Conservation (phyloP, 1,140 invertebrate species). For the Pogonomyrmex barbatus region DNA sequence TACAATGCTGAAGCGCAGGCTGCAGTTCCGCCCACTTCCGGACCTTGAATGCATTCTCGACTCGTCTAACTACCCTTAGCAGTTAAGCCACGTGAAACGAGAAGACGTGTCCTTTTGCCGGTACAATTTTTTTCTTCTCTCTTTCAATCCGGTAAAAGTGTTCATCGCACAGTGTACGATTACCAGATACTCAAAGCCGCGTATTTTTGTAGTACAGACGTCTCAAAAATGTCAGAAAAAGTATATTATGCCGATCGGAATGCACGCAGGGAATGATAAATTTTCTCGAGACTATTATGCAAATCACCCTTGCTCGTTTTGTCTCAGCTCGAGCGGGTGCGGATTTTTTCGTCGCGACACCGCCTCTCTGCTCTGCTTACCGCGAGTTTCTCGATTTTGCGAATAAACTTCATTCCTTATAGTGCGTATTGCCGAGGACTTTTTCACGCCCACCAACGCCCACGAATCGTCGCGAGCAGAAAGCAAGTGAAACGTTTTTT, state of each 20-base stretch:
- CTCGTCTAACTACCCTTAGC: conserved; percentile 79
- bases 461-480: conserved; percentile 46
- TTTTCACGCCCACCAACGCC: conserved; percentile 62
- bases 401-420: conserved; percentile 41
- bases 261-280: conserved; percentile 10
- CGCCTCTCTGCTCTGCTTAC: conserved; percentile 28
- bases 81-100: conserved; percentile 77
- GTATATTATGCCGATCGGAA: background rate
- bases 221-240: background rate
- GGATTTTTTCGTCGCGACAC: conserved; percentile 21
- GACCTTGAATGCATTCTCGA: conserved; percentile 80
- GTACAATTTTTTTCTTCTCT: conserved; percentile 66
- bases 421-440: conserved; percentile 30
- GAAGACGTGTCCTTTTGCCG: conserved; percentile 73
- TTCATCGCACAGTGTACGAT: conserved; percentile 60
- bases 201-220: conserved; percentile 29
- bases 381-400: conserved; percentile 31
- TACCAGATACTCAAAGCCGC: conserved; percentile 51
- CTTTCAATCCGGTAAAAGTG: conserved; percentile 57
- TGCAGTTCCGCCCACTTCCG: conserved; percentile 83
- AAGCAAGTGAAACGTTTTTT: conserved; percentile 63
- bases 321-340: conserved; percentile 1
- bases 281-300: background rate
- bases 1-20: conserved; percentile 79
- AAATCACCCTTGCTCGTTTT: conserved; percentile 20